Conservation (phyloP, 2,113 vertebrate genomes). For the Oenanthe oenanthe region DNA sequence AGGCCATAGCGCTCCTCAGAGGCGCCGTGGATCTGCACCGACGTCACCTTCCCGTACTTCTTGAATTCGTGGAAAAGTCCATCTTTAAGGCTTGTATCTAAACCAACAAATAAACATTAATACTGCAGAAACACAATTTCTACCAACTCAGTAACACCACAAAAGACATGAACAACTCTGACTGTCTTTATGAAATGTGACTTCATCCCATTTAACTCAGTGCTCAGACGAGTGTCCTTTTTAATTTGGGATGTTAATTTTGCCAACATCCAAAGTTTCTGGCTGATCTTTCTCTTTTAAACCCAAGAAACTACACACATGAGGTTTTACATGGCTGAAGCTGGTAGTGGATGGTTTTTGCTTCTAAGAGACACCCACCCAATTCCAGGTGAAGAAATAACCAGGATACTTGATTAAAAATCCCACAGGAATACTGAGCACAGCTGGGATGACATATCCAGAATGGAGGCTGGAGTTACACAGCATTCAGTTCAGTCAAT, state of each 20-base stretch:
- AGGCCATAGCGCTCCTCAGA: constrained; percentile 96
- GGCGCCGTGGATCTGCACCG: constrained; percentile 95
- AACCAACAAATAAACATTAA: constrained; percentile 9
- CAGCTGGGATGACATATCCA: neutral
- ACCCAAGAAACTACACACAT: neutral
- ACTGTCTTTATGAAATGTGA: neutral
- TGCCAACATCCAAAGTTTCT: neutral
- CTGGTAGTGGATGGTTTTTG: rapidly evolving
- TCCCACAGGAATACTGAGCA: rapidly evolving
- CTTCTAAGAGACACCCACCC: neutral
- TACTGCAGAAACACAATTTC: rapidly evolving
- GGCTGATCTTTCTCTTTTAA: neutral
- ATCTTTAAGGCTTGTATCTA: constrained; percentile 99
- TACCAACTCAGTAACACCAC: neutral
- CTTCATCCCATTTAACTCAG: neutral
- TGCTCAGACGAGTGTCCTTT: neutral
- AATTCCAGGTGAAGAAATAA: neutral
- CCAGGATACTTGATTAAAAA: neutral
- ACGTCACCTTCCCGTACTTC: constrained; percentile 98
- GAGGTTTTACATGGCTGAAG: neutral
- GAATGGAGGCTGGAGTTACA: neutral
- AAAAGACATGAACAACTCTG: neutral
- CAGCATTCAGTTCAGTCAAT: neutral
- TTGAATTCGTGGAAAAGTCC: constrained; percentile 99
- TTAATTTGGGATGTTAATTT: neutral